Base-by-base conservation (phyloP, 2,113 vertebrate genomes). In the Dasypus novemcinctus region DNA sequence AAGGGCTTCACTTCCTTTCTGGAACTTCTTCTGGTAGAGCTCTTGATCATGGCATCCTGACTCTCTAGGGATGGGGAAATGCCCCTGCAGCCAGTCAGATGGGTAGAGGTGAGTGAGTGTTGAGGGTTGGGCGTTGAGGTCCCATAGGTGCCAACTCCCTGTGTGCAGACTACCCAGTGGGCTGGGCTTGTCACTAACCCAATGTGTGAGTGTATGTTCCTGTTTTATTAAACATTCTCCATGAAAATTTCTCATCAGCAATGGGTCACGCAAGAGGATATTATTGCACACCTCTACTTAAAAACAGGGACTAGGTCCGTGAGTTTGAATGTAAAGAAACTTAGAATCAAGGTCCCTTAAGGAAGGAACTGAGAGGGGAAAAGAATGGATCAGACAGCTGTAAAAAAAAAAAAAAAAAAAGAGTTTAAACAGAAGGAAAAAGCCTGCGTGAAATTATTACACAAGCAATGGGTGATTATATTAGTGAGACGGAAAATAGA, bases 261-360 rank as follows among this genome's bases (percentile, higher is more conserved):
- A 59, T 54, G 66, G 75, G 27, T 12, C 18, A 31, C 14, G 4
- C 3, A 41, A 69, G 21, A 63, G 29, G 31, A 13, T 25, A 57
- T 66, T 9, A 66, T 31, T 14, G 15, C 59, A 17, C 10, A 49
- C 52, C 33, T 72, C 68, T 46, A 15, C 57, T 38, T 72, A 17
- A 80, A 81, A 31, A 49, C 8, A 21, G 46, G 64, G 52, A 59
- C 54, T 29, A 64, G 11, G 6, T 89, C 64, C 14, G 29, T 86
- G 94, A 20, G 49, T 95, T 46, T 71, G 43, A 52, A n/a, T 83
- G 69, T 27, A 78, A 82, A 96, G 31, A 33, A 78, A 76, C 52
- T 76, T 21, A 54, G 68, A 49, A 38, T 49, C 33, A 38, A 82
- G 52, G 64, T 20, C n/a, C 8, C 75, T 91, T 75, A 38, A 74